These are phyloP conservation scores for Myocastor coypus DNA, from an alignment of 2,113 vertebrate species.

Conservation along the genomic window DNA sequence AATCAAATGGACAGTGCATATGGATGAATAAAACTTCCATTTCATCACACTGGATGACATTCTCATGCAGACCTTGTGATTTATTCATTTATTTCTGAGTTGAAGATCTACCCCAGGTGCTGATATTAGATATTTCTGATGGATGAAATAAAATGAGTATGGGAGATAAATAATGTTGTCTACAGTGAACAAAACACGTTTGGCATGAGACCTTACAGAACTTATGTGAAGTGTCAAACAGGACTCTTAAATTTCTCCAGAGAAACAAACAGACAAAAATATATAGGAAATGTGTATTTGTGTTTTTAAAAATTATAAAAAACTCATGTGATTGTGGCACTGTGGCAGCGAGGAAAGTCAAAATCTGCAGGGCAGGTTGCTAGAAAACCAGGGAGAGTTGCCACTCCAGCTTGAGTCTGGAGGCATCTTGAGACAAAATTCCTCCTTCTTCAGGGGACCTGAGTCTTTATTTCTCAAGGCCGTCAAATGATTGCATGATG, in stretches of 20 bases:
- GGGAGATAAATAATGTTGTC: background rate
- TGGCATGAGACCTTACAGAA: background rate
- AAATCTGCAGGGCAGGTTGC: background rate
- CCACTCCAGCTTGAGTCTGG: background rate
- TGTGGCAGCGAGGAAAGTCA: background rate
- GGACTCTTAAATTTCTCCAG: background rate
- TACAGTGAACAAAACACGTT: background rate
- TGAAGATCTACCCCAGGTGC: background rate
- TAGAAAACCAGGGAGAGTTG: background rate
- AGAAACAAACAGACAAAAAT: background rate
- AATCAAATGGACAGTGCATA: background rate
- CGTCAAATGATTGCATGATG: background rate
- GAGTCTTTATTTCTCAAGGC: background rate
- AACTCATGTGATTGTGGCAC: background rate
- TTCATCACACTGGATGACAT: background rate
- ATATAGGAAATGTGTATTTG: background rate
- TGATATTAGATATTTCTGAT: background rate
- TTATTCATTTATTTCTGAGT: slow-evolving; percentile 18
- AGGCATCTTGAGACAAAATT: background rate
- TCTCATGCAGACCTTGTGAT: background rate
- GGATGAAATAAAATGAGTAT: background rate
- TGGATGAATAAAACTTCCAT: background rate
- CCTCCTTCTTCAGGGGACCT: background rate
- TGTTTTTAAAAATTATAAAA: background rate
- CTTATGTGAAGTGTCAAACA: background rate